Evolutionary conservation across 2,888 invertebrate genomes (phyloP), one percentile per base, ranked within the genome.

Genomic region (Salticus scenicus): DNA sequence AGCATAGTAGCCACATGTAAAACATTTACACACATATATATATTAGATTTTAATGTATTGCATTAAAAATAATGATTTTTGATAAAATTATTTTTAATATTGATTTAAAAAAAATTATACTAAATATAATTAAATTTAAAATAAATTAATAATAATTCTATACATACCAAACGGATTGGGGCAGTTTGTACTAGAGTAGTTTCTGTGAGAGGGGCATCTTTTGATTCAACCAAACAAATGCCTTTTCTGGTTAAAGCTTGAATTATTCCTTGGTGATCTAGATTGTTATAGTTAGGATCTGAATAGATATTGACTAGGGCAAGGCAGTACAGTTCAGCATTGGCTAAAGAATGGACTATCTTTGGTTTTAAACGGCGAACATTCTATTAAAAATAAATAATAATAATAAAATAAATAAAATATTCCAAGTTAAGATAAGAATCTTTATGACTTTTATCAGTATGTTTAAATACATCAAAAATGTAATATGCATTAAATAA

Each of bases 131-230:
- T n/a, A n/a, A n/a, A n/a, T n/a, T n/a, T n/a, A n/a, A n/a, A n/a
- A n/a, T n/a, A n/a, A n/a, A n/a, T n/a, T n/a, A n/a, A n/a, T n/a
- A n/a, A n/a, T n/a, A n/a, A n/a, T n/a, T n/a, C n/a, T n/a, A 4
- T 4, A 66, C 93, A 93, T 92, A 97, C 98, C 94, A 98, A 95
- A 93, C 95, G 95, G 89, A 98, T 94, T 89, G 98, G 98, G 91
- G 97, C 97, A 88, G 96, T 97, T 93, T 98, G 97, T 91, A 97
- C 96, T 90, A 98, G 95, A 90, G 96, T 96, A 87, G 97, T 98
- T 93, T 98, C 98, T 64, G 98, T 98, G 91, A 98, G 94, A 90
- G 96, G 95, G 90, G 95, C 94, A 92, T 97, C 97, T 83, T 95
- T 94, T 87, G 95, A 94, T 91, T 97, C 96, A 79, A 94, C 93